These are phyloP conservation scores for Vireo altiloquus DNA, from an alignment of 2,113 vertebrate genomes.

Conservation along the genomic window DNA sequence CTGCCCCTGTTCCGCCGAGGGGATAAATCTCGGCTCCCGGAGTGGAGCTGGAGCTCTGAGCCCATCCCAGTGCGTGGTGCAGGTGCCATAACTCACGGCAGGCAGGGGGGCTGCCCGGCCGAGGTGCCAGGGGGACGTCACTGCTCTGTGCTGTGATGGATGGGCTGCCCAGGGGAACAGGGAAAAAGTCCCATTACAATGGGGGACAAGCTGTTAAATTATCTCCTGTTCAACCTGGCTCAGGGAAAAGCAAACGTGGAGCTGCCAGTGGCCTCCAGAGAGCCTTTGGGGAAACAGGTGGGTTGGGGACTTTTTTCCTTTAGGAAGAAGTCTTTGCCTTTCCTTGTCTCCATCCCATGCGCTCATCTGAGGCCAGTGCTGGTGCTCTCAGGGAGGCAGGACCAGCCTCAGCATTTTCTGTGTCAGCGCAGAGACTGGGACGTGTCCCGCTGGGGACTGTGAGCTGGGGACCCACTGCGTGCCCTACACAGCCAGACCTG, in stretches of 20 bases:
- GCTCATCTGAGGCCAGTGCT: not conserved
- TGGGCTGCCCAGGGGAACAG: not conserved
- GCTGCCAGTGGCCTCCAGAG: not conserved
- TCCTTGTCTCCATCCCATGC: accelerated
- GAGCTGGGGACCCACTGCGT: not conserved
- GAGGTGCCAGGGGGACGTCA: not conserved
- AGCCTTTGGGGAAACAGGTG: not conserved
- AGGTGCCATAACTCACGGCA: not conserved
- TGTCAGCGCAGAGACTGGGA: accelerated
- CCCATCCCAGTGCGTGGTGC: accelerated
- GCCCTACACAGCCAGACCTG: no score
- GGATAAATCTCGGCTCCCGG: slow-evolving; percentile 21
- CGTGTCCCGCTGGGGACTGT: accelerated
- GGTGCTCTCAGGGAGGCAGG: not conserved
- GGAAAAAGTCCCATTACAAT: not conserved
- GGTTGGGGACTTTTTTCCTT: not conserved
- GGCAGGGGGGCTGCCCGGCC: not conserved
- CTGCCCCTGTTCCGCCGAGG: not conserved
- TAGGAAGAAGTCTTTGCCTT: not conserved
- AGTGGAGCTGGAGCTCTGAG: not conserved
- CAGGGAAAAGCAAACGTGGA: not conserved
- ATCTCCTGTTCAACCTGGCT: not conserved
- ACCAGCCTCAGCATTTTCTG: not conserved
- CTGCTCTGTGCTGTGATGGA: not conserved
- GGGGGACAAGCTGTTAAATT: not conserved